phyloP scores from a whole-genome alignment of 2,113 vertebrate species.

The Phocoena sinus region DNA sequence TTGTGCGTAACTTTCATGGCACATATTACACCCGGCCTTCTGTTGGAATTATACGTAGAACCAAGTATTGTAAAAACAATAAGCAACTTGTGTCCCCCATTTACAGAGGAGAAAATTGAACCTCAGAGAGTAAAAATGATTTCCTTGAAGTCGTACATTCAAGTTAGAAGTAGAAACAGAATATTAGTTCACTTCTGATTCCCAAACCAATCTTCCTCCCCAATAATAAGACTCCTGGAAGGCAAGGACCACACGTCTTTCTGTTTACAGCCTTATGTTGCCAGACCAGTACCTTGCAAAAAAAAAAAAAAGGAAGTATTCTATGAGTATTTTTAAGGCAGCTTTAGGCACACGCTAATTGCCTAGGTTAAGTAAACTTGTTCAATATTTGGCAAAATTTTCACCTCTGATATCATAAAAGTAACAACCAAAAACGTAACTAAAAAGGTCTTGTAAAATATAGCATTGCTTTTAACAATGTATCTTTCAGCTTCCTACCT shows the following conservation, averaged over 20 bases:
- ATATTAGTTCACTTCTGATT: not conserved
- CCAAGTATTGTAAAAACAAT: not conserved
- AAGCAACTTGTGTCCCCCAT: not conserved
- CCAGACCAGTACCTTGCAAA: not conserved
- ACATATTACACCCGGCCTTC: not conserved
- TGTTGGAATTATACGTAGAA: not conserved
- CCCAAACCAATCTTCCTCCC: not conserved
- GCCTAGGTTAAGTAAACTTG: not conserved
- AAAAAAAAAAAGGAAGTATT: not conserved
- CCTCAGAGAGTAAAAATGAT: not conserved
- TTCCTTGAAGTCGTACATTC: not conserved
- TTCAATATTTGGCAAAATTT: not conserved
- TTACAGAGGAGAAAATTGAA: not conserved
- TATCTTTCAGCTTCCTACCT: not conserved
- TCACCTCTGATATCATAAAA: not conserved
- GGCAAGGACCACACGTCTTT: not conserved
- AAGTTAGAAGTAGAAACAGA: not conserved
- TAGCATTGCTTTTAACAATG: not conserved
- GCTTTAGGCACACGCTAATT: not conserved
- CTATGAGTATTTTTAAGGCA: not conserved
- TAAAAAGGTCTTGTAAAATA: not conserved
- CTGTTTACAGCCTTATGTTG: not conserved
- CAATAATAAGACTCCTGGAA: not conserved
- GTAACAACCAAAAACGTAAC: not conserved
- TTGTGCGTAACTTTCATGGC: not conserved